Percentiles rank a stretch among this genome's conserved stretches.
Evolutionary conservation across 30 jellyfish, hydroid and myxozoan genomes (phyloP).

Genomic region (Cassiopea xamachana): DNA sequence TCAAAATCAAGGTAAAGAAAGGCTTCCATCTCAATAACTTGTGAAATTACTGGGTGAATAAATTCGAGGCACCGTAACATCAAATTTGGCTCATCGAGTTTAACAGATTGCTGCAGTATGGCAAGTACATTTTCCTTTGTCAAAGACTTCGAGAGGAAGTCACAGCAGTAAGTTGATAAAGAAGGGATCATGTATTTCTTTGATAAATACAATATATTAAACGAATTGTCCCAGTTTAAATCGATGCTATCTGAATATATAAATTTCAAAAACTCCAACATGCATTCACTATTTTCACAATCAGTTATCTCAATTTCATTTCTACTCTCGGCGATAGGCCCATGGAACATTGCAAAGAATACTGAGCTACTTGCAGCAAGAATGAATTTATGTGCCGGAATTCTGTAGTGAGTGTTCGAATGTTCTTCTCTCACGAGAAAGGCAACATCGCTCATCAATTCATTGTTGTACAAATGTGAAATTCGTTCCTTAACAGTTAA

Average conservation of each 20-base stretch:
- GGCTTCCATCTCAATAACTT: constrained; percentile 59
- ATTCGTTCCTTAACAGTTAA: constrained; percentile 49
- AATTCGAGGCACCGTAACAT: constrained; percentile 49
- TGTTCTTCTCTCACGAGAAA: constrained; percentile 35
- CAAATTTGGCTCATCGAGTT: constrained; percentile 46
- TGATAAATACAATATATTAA: constrained; percentile 36
- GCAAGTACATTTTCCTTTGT: constrained; percentile 72
- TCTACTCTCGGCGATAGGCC: constrained; percentile 51
- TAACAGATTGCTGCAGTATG: constrained; percentile 66
- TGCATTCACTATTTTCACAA: constrained; percentile 53
- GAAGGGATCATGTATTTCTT: constrained; percentile 74
- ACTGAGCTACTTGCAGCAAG: constrained; percentile 72
- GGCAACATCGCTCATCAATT: constrained; percentile 55
- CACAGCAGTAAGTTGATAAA: constrained; percentile 46
- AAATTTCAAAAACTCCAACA: constrained; percentile 43
- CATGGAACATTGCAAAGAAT: constrained; percentile 65
- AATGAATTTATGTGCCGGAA: constrained; percentile 62
- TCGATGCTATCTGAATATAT: constrained; percentile 47
- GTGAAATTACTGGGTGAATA: constrained; percentile 54
- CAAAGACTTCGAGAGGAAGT: constrained; percentile 28
- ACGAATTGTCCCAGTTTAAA: constrained; percentile 59
- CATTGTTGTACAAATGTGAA: constrained; percentile 53
- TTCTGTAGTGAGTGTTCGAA: constrained; percentile 11
- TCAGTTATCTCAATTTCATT: constrained; percentile 48
- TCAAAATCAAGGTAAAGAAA: constrained; percentile 42